Conservation (phyloP, 2,888 invertebrate species). For the Dicycla oo region DNA sequence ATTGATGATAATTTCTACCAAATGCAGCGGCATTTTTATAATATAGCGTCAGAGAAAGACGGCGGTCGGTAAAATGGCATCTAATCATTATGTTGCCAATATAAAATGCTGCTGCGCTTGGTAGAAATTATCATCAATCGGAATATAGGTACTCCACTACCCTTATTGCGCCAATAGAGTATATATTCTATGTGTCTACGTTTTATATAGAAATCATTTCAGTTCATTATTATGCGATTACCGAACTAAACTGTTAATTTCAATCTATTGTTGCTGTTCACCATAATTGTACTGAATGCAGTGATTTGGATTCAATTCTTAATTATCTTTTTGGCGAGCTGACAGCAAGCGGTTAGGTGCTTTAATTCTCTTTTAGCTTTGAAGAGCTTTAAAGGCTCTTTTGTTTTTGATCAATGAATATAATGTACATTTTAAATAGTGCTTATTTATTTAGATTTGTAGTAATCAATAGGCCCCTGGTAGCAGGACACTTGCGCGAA, state of each 20-base stretch:
- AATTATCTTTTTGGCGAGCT: conserved; percentile 69
- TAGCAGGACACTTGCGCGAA: too few species aligned
- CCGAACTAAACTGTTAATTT: conserved; percentile 62
- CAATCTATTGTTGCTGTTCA: conserved; percentile 64
- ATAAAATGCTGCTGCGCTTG: too few species aligned
- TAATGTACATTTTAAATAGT: not conserved
- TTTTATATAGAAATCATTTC: conserved; percentile 17
- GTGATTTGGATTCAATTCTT: conserved; percentile 60
- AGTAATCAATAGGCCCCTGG: too few species aligned
- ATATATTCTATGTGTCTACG: not conserved
- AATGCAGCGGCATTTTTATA: too few species aligned
- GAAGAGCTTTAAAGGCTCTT: conserved; percentile 5
- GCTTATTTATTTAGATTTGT: too few species aligned
- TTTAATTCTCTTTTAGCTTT: conserved; percentile 33
- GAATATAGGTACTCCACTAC: too few species aligned
- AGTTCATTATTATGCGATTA: conserved; percentile 45
- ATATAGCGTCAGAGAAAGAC: too few species aligned
- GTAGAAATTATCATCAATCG: too few species aligned
- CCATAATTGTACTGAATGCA: conserved; percentile 54
- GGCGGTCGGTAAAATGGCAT: too few species aligned
- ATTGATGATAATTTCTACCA: too few species aligned
- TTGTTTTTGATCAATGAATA: conserved; percentile 23
- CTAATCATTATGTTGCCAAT: too few species aligned
- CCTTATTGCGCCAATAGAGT: too few species aligned
- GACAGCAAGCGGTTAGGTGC: conserved; percentile 60